These are phyloP conservation scores for Poecilia velifera DNA, from an alignment of 2,797 vertebrate species.

Conservation along the genomic window DNA sequence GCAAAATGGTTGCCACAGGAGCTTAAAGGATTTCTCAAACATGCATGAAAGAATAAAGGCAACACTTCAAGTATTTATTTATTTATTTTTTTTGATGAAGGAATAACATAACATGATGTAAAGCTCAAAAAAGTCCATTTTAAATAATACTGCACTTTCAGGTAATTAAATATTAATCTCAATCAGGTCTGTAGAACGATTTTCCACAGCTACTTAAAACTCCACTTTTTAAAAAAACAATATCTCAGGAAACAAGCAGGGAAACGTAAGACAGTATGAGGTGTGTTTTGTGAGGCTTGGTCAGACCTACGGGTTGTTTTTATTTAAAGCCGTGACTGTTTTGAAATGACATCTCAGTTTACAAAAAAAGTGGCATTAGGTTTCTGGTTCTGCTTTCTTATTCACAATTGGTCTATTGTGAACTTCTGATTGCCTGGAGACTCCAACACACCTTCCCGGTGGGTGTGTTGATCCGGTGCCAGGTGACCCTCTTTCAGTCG, in stretches of 20 bases:
- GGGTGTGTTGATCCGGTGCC: constrained; percentile 9
- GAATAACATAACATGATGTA: no score
- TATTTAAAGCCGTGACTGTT: constrained; percentile 26
- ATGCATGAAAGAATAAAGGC: no score
- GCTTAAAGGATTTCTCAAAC: no score
- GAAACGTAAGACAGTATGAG: not conserved
- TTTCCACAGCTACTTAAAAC: constrained; percentile 27
- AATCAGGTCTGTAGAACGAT: constrained; percentile 12
- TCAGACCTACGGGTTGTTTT: constrained; percentile 15
- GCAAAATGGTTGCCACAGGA: no score
- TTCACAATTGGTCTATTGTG: constrained; percentile 7
- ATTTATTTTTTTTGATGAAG: no score
- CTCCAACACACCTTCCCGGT: constrained; percentile 5
- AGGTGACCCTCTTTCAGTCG: constrained; percentile 3
- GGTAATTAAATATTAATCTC: no score
- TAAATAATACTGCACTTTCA: no score
- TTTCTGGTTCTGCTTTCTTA: constrained; percentile 27
- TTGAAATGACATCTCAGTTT: constrained; percentile 33
- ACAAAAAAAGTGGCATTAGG: constrained; percentile 19
- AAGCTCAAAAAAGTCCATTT: no score
- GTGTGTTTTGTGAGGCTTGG: not conserved
- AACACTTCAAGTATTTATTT: no score
- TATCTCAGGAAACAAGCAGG: not conserved
- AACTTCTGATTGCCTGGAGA: constrained; percentile 26
- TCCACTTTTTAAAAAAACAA: not conserved